Evolutionary conservation across 2,113 vertebrate genomes (phyloP).

Genomic region (Syngnathus scovelli): DNA sequence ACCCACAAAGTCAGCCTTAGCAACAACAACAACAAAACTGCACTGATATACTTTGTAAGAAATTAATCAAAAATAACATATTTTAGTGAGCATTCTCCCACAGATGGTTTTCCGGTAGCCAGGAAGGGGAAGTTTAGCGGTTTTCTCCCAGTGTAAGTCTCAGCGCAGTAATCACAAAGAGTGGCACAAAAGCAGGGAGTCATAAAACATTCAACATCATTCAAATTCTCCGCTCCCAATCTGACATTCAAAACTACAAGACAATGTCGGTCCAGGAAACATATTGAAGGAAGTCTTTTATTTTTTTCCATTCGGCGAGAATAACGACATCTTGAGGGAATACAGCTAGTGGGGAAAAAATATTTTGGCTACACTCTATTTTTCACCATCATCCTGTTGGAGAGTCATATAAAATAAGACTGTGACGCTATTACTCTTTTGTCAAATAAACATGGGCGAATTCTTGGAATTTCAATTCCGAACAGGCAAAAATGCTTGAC

Average conservation of each 20-base stretch:
- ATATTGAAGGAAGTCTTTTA: constrained; percentile 50
- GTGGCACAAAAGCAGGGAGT: constrained; percentile 64
- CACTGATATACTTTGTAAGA: background rate
- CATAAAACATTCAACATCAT: constrained; percentile 77
- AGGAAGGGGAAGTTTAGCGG: background rate
- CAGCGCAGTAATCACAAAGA: constrained; percentile 34
- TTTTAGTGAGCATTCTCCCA: constrained; percentile 19
- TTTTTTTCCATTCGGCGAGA: constrained; percentile 14
- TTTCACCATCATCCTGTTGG: background rate
- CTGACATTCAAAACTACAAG: constrained; percentile 67
- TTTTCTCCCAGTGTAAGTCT: constrained; percentile 34
- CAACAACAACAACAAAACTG: background rate
- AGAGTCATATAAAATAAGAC: constrained; percentile 17
- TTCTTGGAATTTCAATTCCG: background rate
- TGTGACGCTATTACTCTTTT: background rate
- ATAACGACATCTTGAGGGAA: constrained; percentile 32
- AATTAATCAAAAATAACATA: constrained; percentile 9
- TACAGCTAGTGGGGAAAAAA: constrained; percentile 33
- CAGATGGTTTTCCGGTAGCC: background rate
- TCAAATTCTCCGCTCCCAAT: constrained; percentile 61
- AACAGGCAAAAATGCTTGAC: background rate
- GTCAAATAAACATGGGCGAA: background rate
- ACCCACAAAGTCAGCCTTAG: background rate
- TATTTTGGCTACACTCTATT: background rate
- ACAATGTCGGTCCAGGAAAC: constrained; percentile 52